These are phyloP conservation scores for Eucriotettix oculatus DNA, from an alignment of 2,888 invertebrate species.

Conservation along the genomic window DNA sequence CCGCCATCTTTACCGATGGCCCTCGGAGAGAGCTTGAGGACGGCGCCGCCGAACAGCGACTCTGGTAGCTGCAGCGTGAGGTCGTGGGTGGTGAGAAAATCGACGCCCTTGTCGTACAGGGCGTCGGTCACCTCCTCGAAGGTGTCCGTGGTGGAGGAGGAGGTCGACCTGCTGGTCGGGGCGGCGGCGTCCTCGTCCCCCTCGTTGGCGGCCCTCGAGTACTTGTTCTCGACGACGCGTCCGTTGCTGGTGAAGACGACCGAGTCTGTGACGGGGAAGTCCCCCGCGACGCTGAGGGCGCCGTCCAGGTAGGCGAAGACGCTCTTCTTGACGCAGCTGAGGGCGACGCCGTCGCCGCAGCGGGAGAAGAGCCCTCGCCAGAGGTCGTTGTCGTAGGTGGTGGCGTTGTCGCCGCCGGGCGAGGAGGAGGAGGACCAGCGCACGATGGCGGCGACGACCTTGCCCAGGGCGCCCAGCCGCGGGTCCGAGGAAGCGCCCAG, in stretches of 20 bases:
- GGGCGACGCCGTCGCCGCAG: constrained; percentile 43
- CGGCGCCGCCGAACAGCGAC: constrained; percentile 53
- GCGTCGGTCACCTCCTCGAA: constrained; percentile 58
- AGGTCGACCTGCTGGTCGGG: constrained; percentile 14
- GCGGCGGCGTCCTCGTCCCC: constrained; percentile 15
- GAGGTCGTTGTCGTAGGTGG: constrained; percentile 37
- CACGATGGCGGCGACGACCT: background rate
- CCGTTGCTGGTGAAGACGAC: constrained; percentile 46
- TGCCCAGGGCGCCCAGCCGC: background rate
- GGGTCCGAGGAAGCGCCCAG: background rate
- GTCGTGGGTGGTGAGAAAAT: constrained; percentile 63
- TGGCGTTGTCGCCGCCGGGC: too few species aligned
- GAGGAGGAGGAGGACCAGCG: background rate
- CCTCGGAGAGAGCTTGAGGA: constrained; percentile 54
- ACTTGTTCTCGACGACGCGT: constrained; percentile 35
- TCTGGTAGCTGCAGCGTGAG: constrained; percentile 55
- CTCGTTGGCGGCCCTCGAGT: constrained; percentile 16
- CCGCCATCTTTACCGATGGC: constrained; percentile 51
- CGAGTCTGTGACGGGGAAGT: constrained; percentile 47
- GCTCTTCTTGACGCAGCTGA: constrained; percentile 61
- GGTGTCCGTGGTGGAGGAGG: background rate
- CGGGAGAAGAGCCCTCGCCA: constrained; percentile 59
- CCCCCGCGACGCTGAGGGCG: constrained; percentile 42
- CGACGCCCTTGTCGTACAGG: constrained; percentile 48
- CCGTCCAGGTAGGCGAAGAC: constrained; percentile 55